These are phyloP conservation scores for Gallinago solitaria DNA, from an alignment of 2,797 vertebrate species.

Conservation along the genomic window DNA sequence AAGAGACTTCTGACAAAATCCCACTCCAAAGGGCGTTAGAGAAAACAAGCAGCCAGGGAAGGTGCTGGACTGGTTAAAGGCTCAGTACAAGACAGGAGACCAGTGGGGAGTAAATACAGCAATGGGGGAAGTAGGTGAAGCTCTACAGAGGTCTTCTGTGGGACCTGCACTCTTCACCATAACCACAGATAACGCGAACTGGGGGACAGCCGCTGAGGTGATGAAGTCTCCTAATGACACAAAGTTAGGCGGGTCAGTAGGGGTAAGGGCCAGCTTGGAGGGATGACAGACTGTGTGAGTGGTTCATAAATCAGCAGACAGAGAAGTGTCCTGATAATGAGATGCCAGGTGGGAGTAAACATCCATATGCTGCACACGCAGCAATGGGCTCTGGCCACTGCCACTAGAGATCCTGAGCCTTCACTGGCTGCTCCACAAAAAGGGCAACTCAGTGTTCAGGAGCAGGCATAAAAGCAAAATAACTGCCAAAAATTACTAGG, in stretches of 20 bases:
- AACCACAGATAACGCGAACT: neutral
- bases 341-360: neutral
- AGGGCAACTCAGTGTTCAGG: neutral
- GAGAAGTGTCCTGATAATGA: neutral
- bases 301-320: neutral
- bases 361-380: fast-evolving
- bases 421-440: neutral
- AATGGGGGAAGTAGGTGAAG: neutral
- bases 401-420: neutral
- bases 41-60: neutral
- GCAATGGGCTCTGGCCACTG: neutral
- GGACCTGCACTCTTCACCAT: neutral
- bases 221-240: neutral
- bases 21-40: neutral
- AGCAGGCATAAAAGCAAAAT: neutral
- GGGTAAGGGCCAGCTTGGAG: neutral
- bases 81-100: neutral
- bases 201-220: neutral
- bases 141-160: neutral
- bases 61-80: neutral
- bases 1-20: neutral
- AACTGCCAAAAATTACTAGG: neutral
- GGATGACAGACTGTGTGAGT: neutral
- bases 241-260: neutral
- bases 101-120: neutral